These are phyloP conservation scores for Anodontia alba DNA, from an alignment of 2,888 invertebrate species.

Conservation along the genomic window DNA sequence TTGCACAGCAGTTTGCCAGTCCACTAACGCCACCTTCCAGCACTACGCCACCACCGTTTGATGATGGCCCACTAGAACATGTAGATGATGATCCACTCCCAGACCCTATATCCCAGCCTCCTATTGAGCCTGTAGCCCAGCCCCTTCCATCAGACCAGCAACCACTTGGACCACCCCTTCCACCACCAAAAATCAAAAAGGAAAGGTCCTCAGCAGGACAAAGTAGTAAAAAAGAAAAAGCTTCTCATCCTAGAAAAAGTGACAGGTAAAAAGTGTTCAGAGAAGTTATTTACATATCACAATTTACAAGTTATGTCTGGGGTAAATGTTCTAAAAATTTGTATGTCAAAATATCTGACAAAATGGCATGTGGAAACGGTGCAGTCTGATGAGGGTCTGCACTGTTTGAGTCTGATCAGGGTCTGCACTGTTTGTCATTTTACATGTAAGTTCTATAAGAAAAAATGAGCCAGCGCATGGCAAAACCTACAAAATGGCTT, in stretches of 20 bases:
- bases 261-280: neutral
- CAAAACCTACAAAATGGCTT: too few relatives aligned
- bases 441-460: too few relatives aligned
- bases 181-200: conserved; percentile 26
- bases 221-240: conserved; percentile 38
- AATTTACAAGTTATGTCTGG: too few relatives aligned
- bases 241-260: conserved; percentile 20
- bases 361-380: too few relatives aligned
- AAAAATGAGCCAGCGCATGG: too few relatives aligned
- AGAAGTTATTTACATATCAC: too few relatives aligned
- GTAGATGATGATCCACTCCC: conserved; percentile 20
- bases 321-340: too few relatives aligned
- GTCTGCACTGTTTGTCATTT: too few relatives aligned
- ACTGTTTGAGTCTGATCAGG: too few relatives aligned
- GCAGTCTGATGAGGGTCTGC: too few relatives aligned
- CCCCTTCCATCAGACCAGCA: neutral
- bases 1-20: conserved; percentile 89
- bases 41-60: conserved; percentile 39
- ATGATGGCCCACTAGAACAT: conserved; percentile 53
- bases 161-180: conserved; percentile 45
- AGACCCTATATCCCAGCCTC: conserved; percentile 2
- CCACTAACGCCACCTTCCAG: conserved; percentile 71
- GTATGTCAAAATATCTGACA: too few relatives aligned
- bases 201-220: conserved; percentile 17
- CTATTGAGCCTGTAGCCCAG: neutral